Conservation (phyloP, 2,797 vertebrate species). For the Glyptemys insculpta region DNA sequence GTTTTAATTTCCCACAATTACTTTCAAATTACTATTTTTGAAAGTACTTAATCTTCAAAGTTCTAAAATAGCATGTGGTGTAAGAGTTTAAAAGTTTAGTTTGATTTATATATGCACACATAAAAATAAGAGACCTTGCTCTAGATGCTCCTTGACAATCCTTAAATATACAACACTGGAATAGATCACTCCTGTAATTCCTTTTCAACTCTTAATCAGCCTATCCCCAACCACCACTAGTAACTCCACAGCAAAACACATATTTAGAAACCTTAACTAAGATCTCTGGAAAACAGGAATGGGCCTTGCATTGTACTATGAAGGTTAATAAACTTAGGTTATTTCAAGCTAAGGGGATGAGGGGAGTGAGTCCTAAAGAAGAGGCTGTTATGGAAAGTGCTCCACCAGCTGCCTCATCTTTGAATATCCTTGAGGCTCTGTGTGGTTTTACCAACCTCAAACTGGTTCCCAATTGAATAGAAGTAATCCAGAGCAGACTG, state of each 20-base stretch:
- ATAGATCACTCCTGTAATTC: neutral
- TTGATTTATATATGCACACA: neutral
- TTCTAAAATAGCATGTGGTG: neutral
- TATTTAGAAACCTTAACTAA: neutral
- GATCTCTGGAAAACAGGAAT: neutral
- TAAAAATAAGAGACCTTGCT: slow-evolving; percentile 1
- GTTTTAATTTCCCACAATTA: neutral
- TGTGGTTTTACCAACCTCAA: neutral
- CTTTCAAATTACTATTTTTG: neutral
- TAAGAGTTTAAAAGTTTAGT: neutral
- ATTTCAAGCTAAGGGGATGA: neutral
- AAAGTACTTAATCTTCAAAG: slow-evolving; percentile 6
- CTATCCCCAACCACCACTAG: neutral
- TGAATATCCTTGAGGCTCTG: neutral
- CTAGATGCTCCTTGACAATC: neutral
- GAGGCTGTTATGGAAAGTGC: neutral
- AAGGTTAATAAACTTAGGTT: neutral
- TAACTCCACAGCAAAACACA: neutral
- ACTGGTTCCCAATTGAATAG: neutral
- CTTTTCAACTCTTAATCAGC: neutral
- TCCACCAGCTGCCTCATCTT: neutral
- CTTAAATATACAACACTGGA: neutral
- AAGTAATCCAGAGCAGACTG: neutral
- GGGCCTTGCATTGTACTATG: neutral
- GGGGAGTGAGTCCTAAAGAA: neutral